These are phyloP conservation scores for Stenoptilia bipunctidactyla DNA, from an alignment of 2,888 invertebrate species.

Conservation along the genomic window DNA sequence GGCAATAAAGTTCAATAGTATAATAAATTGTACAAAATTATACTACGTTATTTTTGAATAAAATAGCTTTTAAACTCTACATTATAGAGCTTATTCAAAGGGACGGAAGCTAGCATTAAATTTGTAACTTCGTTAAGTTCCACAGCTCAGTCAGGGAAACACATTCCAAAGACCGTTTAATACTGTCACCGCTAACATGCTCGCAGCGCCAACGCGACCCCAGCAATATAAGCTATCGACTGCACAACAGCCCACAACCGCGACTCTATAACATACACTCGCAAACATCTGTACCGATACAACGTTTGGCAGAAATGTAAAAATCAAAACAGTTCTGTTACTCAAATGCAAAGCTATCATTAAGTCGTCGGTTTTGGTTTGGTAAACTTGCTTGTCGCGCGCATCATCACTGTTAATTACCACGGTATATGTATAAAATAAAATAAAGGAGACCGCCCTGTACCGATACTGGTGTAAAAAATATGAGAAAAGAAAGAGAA, in stretches of 20 bases:
- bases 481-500: conserved; percentile 71
- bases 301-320: background rate
- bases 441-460: conserved; percentile 67
- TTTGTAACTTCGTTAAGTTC: no score
- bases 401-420: conserved; percentile 68
- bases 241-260: conserved; percentile 30
- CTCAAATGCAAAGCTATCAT: conserved; percentile 67
- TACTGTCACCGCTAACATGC: conserved; percentile 38
- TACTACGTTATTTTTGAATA: no score
- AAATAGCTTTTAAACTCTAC: no score
- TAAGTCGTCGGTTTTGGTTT: conserved; percentile 53
- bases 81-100: no score
- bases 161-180: conserved; percentile 40
- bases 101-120: no score
- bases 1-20: no score
- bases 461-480: conserved; percentile 65
- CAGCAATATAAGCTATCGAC: conserved; percentile 32
- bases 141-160: conserved; percentile 22
- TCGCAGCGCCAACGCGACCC: conserved; percentile 33
- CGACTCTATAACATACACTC: conserved; percentile 23
- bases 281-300: conserved; percentile 18
- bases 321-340: conserved; percentile 60
- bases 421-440: conserved; percentile 60
- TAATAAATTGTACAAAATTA: no score
- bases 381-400: conserved; percentile 55